These are phyloP conservation scores for Ciconia boyciana DNA, from an alignment of 2,113 vertebrate species.

Conservation along the genomic window DNA sequence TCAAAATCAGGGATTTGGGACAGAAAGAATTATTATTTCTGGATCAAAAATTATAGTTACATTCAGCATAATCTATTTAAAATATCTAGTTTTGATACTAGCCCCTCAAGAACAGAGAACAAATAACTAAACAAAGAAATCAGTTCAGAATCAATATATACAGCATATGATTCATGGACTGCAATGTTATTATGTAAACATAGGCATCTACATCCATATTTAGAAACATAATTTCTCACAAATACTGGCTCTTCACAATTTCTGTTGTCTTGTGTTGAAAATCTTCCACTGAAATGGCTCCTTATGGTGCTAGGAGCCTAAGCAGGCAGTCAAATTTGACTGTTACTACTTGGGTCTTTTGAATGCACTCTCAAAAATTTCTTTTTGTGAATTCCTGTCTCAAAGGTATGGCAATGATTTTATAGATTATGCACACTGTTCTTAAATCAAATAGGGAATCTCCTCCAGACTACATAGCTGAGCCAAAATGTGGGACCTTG, in stretches of 20 bases:
- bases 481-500: background rate
- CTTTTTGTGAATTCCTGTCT: background rate
- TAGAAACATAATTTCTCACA: background rate
- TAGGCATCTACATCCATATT: background rate
- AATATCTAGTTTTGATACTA: background rate
- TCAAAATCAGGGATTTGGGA: background rate
- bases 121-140: background rate
- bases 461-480: background rate
- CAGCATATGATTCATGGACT: background rate
- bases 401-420: background rate
- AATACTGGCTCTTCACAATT: background rate
- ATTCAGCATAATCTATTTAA: background rate
- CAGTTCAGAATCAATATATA: background rate
- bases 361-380: background rate
- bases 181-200: background rate
- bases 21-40: background rate
- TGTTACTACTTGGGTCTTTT: background rate
- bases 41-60: background rate
- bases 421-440: background rate
- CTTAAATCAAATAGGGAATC: background rate
- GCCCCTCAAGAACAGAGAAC: background rate
- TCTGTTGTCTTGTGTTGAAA: background rate
- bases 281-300: background rate
- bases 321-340: background rate
- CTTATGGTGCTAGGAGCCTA: background rate